Base-by-base conservation (phyloP, 1,140 invertebrate species). In the Mycetomoellerius zeteki region DNA sequence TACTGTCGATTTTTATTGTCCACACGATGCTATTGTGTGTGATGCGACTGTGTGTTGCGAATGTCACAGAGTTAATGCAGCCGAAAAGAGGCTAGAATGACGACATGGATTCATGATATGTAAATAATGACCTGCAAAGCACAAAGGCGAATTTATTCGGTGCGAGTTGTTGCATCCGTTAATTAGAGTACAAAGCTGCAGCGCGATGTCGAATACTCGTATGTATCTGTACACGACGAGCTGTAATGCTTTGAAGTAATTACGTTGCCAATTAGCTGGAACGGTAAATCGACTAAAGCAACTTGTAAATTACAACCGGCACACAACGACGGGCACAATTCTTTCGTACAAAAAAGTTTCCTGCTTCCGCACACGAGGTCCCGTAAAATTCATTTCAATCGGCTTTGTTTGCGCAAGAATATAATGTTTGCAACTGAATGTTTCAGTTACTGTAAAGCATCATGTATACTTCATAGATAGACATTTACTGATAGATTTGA, bases 231-330 rank as follows among this genome's bases (percentile, higher is more conserved):
- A n/a, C 21, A 12, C 82, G 21, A 65, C 58, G 73, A 33, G 60
- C 50, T 43, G 62, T 47, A 77, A 78, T 21, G 82, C 75, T 85
- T 85, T 85, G 72, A 85, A 24, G 47, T 85, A 85, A 85, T 85
- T 85, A 78, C 73, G 73, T 85, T 85, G 80, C 80, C 69, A 84
- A 84, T 84, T 84, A 84, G 37, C 80, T 43, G 80, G 80, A 84
- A 84, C 80, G 80, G 69, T 62, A 75, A 84, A 84, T 84, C 80
- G 80, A 75, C 69, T 84, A 84, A 84, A 73, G 67, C 67, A 82
- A 84, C 80, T 84, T 84, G 71, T 75, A 84, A 75, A 84, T 84
- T 84, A 84, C 69, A 82, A 82, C 24, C 1, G 52, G 67, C 21
- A 43, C n/a, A 69, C 77, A 71, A 37, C 50, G 65, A 6, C 8